These are phyloP conservation scores for fruit fly (Drosophila melanogaster) DNA, from an alignment of 1,140 invertebrate species.

Conservation along the genomic window Release_6_plus_ISO1_MT NT_033777.3:24736001-24736500, in stretches of 20 bases:
- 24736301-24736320: constrained; percentile 44
- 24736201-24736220: no score
- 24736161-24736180: no score
- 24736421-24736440: constrained; percentile 28
- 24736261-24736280: not conserved
- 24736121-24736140: no score
- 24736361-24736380: constrained; percentile 42
- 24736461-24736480: not conserved
- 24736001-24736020: not conserved
- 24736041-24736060: no score
- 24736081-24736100: no score
- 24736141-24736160: no score
- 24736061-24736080: no score
- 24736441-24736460: constrained; percentile 4
- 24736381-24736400: constrained; percentile 49
- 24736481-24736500: not conserved
- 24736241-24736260: not conserved
- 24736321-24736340: constrained; percentile 37
- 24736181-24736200: no score
- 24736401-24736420: constrained; percentile 71
- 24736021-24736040: no score
- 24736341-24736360: constrained; percentile 61
- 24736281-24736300: constrained; percentile 22
- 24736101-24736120: no score
- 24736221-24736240: not conserved